A percentile compares a stretch with the other conserved stretches of the same genome.
Conservation (phyloP, 2,113 vertebrate genomes). For the Mobula birostris region DNA sequence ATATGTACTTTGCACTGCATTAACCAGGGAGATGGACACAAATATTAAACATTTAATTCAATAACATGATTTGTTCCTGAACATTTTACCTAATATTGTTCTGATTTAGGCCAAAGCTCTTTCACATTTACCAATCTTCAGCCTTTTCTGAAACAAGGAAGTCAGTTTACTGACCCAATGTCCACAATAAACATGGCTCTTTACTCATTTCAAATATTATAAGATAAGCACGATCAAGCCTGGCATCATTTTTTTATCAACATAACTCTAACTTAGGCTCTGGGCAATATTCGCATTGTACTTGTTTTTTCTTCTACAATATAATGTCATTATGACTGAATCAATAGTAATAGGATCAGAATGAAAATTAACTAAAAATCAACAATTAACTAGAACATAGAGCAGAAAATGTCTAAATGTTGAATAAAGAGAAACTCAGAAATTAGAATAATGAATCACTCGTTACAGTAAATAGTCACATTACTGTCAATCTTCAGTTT, state of each 20-base stretch:
- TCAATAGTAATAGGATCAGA: conserved; percentile 10
- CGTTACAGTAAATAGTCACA: not conserved
- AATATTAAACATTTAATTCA: not conserved
- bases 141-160: not conserved
- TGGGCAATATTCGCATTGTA: not conserved
- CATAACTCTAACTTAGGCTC: not conserved
- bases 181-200: not conserved
- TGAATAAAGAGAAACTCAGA: not conserved
- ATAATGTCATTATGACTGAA: not conserved
- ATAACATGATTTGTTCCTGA: not conserved
- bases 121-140: not conserved
- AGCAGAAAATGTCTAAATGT: not conserved
- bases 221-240: not conserved
- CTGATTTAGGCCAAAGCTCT: not conserved
- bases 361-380: not conserved
- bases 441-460: not conserved
- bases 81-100: not conserved
- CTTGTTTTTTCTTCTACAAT: not conserved
- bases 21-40: not conserved
- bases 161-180: not conserved
- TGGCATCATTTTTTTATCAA: not conserved
- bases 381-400: not conserved
- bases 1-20: not conserved
- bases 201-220: not conserved
- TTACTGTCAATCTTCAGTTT: not conserved